Conservation (phyloP, 2,797 vertebrate genomes). For the Sebastes itinus region DNA sequence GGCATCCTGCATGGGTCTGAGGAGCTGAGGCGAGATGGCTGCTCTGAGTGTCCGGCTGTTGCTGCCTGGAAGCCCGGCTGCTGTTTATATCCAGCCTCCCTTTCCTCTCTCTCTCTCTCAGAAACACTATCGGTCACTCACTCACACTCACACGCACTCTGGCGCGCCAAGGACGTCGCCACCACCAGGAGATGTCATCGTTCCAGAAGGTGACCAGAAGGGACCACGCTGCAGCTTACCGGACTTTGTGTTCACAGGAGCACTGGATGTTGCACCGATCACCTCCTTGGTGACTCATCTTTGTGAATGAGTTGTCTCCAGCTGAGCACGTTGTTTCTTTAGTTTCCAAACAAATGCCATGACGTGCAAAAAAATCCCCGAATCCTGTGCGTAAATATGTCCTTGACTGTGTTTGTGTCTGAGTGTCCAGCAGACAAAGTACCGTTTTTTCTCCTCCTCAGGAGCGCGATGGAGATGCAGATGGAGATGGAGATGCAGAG, state of each 20-base stretch:
- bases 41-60: constrained; percentile 41
- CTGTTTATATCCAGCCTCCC: constrained; percentile 70
- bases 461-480: constrained; percentile 13
- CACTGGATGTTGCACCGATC: constrained; percentile 8
- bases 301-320: constrained; percentile 50
- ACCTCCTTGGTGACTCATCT: constrained; percentile 57
- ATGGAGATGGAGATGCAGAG: not conserved
- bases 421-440: constrained; percentile 5
- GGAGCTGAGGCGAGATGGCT: constrained; percentile 47
- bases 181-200: constrained; percentile 47
- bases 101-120: constrained; percentile 40
- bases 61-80: constrained; percentile 59
- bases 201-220: constrained; percentile 72
- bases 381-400: constrained; percentile 1
- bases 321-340: constrained; percentile 42
- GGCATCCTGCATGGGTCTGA: constrained; percentile 82
- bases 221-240: constrained; percentile 33
- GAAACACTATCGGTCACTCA: constrained; percentile 50
- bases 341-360: constrained; percentile 67
- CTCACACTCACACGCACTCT: constrained; percentile 63
- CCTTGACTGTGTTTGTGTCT: not conserved
- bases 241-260: constrained; percentile 45
- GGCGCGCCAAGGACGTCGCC: constrained; percentile 61
- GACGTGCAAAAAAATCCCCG: constrained; percentile 13
- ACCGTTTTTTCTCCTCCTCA: not conserved